These are phyloP conservation scores for Mormyrus proboscirostris DNA, from an alignment of 2,797 vertebrate species.

Conservation along the genomic window DNA sequence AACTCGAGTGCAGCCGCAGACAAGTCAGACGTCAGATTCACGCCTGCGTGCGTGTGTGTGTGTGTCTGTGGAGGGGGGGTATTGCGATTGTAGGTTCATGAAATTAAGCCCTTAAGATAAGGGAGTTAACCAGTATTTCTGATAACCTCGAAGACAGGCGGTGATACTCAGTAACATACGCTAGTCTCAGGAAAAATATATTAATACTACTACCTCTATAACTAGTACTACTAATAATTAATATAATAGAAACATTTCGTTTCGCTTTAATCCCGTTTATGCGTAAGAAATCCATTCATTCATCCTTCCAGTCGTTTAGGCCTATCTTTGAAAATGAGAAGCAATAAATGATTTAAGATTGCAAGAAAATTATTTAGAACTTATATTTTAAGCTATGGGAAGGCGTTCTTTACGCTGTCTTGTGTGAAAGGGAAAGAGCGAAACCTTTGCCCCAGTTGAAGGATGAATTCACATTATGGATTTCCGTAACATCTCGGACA, in stretches of 20 bases:
- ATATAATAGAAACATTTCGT: background rate
- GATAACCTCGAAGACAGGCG: background rate
- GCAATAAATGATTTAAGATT: background rate
- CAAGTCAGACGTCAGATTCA: constrained; percentile 54
- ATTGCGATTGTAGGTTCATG: constrained; percentile 17
- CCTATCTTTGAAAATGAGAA: background rate
- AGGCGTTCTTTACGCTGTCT: background rate
- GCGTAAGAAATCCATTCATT: background rate
- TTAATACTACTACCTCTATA: background rate
- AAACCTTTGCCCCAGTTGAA: background rate
- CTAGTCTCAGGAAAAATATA: background rate
- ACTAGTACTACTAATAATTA: background rate
- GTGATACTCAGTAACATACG: background rate
- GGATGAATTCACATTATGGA: background rate
- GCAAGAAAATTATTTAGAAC: background rate
- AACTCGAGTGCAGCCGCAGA: constrained; percentile 46
- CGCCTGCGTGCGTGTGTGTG: constrained; percentile 49
- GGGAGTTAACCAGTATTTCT: background rate
- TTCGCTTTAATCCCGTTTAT: background rate
- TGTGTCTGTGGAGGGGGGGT: constrained; percentile 19
- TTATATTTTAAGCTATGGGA: background rate
- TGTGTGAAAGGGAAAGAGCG: background rate
- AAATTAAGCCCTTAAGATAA: background rate
- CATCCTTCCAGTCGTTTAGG: background rate
- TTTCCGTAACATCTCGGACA: background rate